A percentile compares a stretch with the other conserved stretches of the same genome.
phyloP scores from a whole-genome alignment of 2,888 invertebrate species.

The Frankliniella fusca region DNA sequence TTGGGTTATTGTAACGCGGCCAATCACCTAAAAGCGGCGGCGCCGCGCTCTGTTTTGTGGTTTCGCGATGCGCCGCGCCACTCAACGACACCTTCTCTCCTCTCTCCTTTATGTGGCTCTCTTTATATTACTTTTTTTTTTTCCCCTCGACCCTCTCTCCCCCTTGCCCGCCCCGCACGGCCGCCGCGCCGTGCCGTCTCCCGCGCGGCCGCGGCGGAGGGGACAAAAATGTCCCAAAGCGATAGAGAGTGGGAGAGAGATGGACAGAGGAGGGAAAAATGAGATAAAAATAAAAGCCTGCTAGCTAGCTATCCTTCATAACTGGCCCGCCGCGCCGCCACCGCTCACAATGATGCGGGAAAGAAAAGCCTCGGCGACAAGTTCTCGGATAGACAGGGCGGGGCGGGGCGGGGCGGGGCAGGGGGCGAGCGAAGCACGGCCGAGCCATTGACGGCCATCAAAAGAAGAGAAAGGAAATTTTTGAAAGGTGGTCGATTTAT shows the following conservation, averaged over 20 bases:
- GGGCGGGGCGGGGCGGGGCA: no score
- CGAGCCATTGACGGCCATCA: no score
- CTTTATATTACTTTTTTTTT: constrained; percentile 33
- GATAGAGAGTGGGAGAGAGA: background rate
- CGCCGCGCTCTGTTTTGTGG: background rate
- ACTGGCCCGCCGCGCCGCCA: constrained; percentile 46
- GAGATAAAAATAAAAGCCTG: constrained; percentile 30
- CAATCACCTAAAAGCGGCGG: background rate
- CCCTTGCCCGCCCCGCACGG: background rate
- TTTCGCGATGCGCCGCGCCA: background rate
- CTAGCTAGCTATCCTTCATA: constrained; percentile 41
- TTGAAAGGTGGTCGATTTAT: no score
- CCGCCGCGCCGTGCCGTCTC: no score
- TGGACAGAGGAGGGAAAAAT: constrained; percentile 33
- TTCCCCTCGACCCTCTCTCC: background rate
- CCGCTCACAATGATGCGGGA: constrained; percentile 33
- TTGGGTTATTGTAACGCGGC: background rate
- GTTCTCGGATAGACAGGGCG: no score
- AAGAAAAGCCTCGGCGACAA: no score
- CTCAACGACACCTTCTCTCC: constrained; percentile 28
- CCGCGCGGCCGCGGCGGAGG: no score
- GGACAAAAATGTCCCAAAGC: background rate
- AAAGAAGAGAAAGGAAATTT: no score
- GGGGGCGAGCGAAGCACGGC: no score
- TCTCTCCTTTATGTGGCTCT: constrained; percentile 37